Base-by-base conservation (phyloP, 1,140 invertebrate species). In the Gryon sp. region DNA sequence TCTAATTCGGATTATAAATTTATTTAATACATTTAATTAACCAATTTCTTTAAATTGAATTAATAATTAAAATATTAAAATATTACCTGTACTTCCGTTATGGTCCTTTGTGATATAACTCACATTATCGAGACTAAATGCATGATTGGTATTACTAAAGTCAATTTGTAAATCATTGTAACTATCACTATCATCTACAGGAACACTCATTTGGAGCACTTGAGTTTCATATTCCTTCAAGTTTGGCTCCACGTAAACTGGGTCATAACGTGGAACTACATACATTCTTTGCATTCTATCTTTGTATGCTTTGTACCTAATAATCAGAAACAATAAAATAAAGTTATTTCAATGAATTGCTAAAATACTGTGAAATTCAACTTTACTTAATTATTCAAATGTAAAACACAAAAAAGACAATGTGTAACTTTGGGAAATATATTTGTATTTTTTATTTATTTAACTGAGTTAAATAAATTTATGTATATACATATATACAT, bases 131-230 rank as follows among this genome's bases (percentile, higher is more conserved):
- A 96, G 89, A 62, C 93, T 95, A 81, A 96, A 96, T 0, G 94
- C 93, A 80, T 96, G 95, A 88, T 96, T 96, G 83, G 95, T 95
- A 59, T 93, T 91, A 84, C 94, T 95, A 78, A 95, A 95, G 82
- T 96, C 95, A n/a, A 96, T 84, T 80, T 96, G 94, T 11, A 96
- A 82, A 84, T 96, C 95, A 66, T 94, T 92, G 78, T 90, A 92
- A 73, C 91, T 92, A 72, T 94, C 93, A 68, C 91, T 94, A 66
- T 95, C 94, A 73, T 95, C 95, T 0, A 93, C 90, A 0, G 93
- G 93, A 1, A 97, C 95, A 59, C 95, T 95, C 95, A 97, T 96
- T 70, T 96, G 94, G 1, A 97, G 88, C 20, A 97, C 95, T 91
- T 97, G 93, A 1, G 94, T 95, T 86, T 96, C 94, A 83, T 96